Percentiles rank a stretch among this genome's conserved stretches.
Evolutionary conservation across 2,888 invertebrate genomes (phyloP).

Genomic region (Anagyrus pseudococci): DNA sequence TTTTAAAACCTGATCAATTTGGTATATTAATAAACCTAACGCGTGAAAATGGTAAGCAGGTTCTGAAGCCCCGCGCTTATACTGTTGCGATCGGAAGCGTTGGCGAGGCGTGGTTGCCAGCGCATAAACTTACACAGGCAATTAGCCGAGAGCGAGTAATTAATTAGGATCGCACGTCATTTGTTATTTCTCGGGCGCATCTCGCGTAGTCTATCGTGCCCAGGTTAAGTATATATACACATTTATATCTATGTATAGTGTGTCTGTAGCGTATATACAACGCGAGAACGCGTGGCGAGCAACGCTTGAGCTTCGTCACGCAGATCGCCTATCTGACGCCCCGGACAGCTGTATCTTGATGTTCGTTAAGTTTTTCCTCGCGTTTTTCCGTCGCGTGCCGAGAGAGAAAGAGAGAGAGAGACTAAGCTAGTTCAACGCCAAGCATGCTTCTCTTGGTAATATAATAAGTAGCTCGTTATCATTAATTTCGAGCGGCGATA

Average conservation of each 20-base stretch:
- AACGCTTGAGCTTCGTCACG: conserved; percentile 2
- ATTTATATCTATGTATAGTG: background rate
- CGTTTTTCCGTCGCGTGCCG: background rate
- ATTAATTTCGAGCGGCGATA: background rate
- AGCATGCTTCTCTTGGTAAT: too few relatives aligned
- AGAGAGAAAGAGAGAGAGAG: too few relatives aligned
- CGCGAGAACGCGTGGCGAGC: too few relatives aligned
- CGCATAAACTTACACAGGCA: conserved; percentile 2
- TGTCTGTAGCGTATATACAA: too few relatives aligned
- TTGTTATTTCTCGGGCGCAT: conserved; percentile 49
- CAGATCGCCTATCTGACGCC: conserved; percentile 21
- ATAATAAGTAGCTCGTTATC: conserved; percentile 40
- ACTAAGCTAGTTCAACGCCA: too few relatives aligned
- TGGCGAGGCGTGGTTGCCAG: background rate
- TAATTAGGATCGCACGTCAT: conserved; percentile 57
- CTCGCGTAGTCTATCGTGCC: conserved; percentile 22
- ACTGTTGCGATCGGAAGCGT: too few relatives aligned
- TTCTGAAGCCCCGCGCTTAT: background rate
- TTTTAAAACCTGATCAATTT: background rate
- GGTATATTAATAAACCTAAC: background rate
- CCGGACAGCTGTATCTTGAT: conserved; percentile 22
- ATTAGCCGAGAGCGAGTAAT: conserved; percentile 45
- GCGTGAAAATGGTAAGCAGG: background rate
- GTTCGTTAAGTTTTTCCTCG: conserved; percentile 19
- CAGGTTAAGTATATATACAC: background rate